Conservation (phyloP, 2,888 invertebrate species). For the Meiosimyza platycephala region DNA sequence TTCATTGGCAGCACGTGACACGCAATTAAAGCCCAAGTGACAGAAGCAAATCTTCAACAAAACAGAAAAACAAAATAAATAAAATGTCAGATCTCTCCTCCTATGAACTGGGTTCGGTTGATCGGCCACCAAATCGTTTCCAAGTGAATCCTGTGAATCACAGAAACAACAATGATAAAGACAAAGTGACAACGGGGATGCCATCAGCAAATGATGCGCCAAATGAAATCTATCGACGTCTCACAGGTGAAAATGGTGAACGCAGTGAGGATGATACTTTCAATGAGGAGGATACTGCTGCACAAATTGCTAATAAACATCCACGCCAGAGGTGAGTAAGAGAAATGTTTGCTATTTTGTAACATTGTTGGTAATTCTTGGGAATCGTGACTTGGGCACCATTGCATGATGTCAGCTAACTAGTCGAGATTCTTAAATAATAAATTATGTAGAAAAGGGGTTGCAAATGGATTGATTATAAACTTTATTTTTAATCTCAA, state of each 20-base stretch:
- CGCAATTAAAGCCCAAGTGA: background rate
- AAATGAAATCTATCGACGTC: slow-evolving; percentile 63
- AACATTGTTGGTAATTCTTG: background rate
- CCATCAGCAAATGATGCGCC: slow-evolving; percentile 49
- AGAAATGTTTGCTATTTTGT: background rate
- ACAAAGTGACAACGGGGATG: slow-evolving; percentile 43
- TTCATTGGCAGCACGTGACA: no score
- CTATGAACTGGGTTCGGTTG: slow-evolving; percentile 64
- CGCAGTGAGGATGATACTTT: slow-evolving; percentile 64
- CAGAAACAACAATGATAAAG: slow-evolving; percentile 56
- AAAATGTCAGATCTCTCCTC: slow-evolving; percentile 64
- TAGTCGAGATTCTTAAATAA: no score
- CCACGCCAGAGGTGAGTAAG: slow-evolving; percentile 60
- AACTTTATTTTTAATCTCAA: no score
- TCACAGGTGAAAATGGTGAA: slow-evolving; percentile 63
- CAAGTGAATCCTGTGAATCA: slow-evolving; percentile 67
- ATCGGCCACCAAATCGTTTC: slow-evolving; percentile 66
- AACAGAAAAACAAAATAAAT: slow-evolving; percentile 17
- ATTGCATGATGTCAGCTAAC: no score
- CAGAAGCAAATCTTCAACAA: background rate
- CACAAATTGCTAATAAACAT: slow-evolving; percentile 60
- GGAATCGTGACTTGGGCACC: background rate
- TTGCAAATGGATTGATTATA: no score
- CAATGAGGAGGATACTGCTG: slow-evolving; percentile 59
- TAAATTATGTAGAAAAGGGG: no score